Evolutionary conservation across 2,797 vertebrate genomes (phyloP).

Genomic region (Darevskia nairensis): DNA sequence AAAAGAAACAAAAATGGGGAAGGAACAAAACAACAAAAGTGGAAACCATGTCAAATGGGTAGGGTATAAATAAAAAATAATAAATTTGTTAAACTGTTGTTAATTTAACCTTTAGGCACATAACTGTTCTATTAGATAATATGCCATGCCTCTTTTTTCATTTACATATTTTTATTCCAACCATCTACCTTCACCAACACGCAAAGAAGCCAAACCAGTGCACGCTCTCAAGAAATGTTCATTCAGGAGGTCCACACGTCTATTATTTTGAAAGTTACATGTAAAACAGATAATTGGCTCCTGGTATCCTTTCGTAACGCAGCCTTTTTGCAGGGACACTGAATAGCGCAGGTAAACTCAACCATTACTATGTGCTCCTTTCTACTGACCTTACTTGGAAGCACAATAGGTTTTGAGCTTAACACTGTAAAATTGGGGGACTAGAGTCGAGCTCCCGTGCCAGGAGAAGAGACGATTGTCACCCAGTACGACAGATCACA

Average conservation of each 20-base stretch:
- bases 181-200: background rate
- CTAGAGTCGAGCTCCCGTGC: background rate
- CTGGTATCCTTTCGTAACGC: background rate
- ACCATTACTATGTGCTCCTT: background rate
- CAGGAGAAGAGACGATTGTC: background rate
- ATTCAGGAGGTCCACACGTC: background rate
- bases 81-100: no score
- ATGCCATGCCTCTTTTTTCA: background rate
- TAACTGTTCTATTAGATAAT: background rate
- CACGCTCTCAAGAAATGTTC: background rate
- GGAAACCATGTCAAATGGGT: background rate
- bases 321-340: background rate
- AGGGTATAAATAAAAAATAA: no score
- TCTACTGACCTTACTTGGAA: background rate
- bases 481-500: background rate
- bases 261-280: background rate
- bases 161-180: background rate
- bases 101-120: background rate
- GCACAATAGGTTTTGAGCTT: background rate
- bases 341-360: background rate
- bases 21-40: background rate
- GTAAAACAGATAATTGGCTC: background rate
- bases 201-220: background rate
- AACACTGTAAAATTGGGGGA: background rate
- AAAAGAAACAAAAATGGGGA: background rate